Percentiles rank a stretch among this genome's conserved stretches.
Conservation (phyloP, 2,797 vertebrate genomes). For the Margarornis squamiger region DNA sequence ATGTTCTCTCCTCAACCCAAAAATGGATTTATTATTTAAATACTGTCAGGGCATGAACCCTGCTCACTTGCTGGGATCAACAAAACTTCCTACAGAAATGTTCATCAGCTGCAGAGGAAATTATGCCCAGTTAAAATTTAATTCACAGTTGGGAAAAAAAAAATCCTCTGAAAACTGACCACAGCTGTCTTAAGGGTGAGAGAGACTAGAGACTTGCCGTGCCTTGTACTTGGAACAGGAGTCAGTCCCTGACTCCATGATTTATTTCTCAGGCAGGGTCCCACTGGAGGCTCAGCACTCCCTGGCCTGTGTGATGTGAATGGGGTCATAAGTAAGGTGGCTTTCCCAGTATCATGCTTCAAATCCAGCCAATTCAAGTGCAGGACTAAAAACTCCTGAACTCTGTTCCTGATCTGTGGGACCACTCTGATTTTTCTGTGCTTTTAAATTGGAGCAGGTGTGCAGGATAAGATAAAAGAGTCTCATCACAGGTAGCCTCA, state of each 20-base stretch:
- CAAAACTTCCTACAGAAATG: neutral
- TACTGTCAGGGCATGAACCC: neutral
- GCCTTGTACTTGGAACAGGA: neutral
- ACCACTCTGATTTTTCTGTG: neutral
- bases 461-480: neutral
- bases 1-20: neutral
- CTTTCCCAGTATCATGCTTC: neutral
- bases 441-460: neutral
- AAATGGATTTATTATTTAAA: neutral
- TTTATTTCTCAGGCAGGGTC: neutral
- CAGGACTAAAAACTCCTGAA: neutral
- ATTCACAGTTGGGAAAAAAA: neutral
- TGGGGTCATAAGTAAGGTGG: neutral
- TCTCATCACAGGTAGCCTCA: neutral
- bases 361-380: neutral
- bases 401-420: neutral
- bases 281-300: neutral
- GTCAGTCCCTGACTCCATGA: neutral
- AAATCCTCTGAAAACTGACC: neutral
- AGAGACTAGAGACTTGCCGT: neutral
- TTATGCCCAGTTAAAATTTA: neutral
- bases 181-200: neutral
- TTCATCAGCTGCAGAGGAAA: neutral
- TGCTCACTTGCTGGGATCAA: neutral
- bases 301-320: neutral